These are phyloP conservation scores for Danaus plexippus DNA, from an alignment of 1,140 invertebrate species.

Conservation along the genomic window DNA sequence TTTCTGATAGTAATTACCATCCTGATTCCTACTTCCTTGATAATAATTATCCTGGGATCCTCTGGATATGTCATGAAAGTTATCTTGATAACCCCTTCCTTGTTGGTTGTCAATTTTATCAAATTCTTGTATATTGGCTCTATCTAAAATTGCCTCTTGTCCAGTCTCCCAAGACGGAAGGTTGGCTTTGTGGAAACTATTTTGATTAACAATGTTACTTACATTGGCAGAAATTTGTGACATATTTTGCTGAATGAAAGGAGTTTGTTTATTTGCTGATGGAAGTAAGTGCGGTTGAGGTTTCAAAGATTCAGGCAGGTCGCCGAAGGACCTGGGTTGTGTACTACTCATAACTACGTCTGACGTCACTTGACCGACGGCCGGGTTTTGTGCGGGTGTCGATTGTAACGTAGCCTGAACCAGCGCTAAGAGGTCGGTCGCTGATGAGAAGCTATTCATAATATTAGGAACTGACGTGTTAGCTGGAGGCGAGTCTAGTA, in stretches of 20 bases:
- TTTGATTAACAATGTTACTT: constrained; percentile 9
- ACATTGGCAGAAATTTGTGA: neutral
- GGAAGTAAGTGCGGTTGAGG: constrained; percentile 4
- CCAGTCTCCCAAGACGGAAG: constrained; percentile 9
- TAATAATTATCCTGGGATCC: constrained; percentile 10
- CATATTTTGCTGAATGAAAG: constrained; percentile 6
- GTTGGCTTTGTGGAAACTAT: constrained; percentile 8
- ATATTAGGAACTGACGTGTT: constrained; percentile 11
- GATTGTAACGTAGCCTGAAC: constrained; percentile 53
- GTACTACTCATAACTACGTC: constrained; percentile 36
- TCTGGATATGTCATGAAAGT: constrained; percentile 11
- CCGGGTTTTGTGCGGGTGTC: constrained; percentile 10
- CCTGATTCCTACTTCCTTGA: constrained; percentile 1
- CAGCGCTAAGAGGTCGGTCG: constrained; percentile 48
- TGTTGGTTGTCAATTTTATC: constrained; percentile 8
- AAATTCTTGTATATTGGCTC: too few species aligned
- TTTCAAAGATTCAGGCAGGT: constrained; percentile 29
- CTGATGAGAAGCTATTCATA: constrained; percentile 39
- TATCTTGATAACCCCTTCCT: constrained; percentile 1
- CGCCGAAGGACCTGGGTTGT: constrained; percentile 52
- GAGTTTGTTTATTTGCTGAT: constrained; percentile 1
- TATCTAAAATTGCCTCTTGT: constrained; percentile 9
- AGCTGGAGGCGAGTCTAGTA: neutral
- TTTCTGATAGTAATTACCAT: too few species aligned
- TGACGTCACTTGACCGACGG: neutral